Evolutionary conservation across 2,888 invertebrate genomes (phyloP), one percentile per base, ranked within the genome.

Genomic region (Dione vanillae): DNA sequence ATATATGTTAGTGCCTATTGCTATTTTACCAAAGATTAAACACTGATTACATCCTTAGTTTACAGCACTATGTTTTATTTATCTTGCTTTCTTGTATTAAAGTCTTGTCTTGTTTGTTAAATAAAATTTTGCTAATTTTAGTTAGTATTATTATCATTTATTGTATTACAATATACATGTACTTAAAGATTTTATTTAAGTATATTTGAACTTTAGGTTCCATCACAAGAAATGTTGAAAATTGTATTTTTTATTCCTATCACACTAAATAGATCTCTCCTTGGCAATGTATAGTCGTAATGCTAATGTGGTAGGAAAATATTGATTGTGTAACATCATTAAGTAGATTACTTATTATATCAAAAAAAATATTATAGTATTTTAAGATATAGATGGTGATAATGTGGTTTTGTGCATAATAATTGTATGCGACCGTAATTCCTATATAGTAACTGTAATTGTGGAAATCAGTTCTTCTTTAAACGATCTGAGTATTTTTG

Each of bases 401-500:
- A 27, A 27, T 3, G 35, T 37, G 12, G 64, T 64, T 64, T 51
- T 64, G 11, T 49, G 64, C 64, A 40, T 64, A 64, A 66, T 59
- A 70, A 59, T 11, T 52, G 59, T 51, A 59, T 65, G 65, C 59
- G 51, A 51, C 59, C 27, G n/a, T 59, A 43, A 52, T 52, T 52
- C 62, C 52, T 37, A 47, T 64, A 54, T 54, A 54, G 47, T 69
- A 37, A 62, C 54, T 64, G 37, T 54, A 54, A 52, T 54, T 56
- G 12, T 67, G 35, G 16, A 72, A 72, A 67, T 72, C 75, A 72
- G 72, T 75, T 76, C 70, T 71, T 73, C 69, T 73, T 79, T 77
- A 85, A 84, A 85, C 85, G 89, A 90, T 91, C 90, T 88, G 88
- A 89, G 85, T 90, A 91, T 90, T 90, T 90, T 90, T 91, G 90